Evolutionary conservation across 2,888 invertebrate species (phyloP).

Genomic region (Pristionchus maxplancki): DNA sequence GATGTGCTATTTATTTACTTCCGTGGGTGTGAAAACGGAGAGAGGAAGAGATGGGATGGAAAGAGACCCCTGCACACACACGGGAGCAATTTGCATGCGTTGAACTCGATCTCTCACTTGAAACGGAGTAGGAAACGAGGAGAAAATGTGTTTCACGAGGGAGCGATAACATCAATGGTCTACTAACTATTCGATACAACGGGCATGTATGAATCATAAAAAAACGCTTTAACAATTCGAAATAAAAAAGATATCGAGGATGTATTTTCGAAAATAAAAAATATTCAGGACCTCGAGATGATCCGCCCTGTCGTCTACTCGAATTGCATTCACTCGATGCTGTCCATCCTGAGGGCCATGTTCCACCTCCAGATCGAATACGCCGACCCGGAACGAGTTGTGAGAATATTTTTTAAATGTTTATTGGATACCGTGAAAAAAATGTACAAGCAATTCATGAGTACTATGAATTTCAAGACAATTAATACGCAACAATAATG

Average conservation of each 20-base stretch:
- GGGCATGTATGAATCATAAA: too few species aligned
- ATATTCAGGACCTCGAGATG: constrained; percentile 97
- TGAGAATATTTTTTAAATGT: constrained; percentile 80
- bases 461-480: too few species aligned
- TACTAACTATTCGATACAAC: neutral
- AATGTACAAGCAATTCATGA: too few species aligned
- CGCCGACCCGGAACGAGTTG: constrained; percentile 97
- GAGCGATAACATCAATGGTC: neutral
- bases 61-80: neutral
- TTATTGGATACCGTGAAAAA: too few species aligned
- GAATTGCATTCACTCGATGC: constrained; percentile 99
- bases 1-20: too few species aligned
- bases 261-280: too few species aligned
- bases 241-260: too few species aligned
- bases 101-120: neutral
- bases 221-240: too few species aligned
- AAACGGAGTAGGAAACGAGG: neutral
- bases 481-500: too few species aligned
- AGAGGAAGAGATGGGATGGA: neutral
- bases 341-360: constrained; percentile 99
- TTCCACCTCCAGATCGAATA: constrained; percentile 97
- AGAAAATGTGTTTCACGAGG: neutral
- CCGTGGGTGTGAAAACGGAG: neutral
- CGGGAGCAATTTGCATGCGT: constrained; percentile 8
- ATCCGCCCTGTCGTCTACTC: constrained; percentile 97